Base-by-base conservation (phyloP, 2,888 invertebrate genomes). In the Synanthedon vespiformis region DNA sequence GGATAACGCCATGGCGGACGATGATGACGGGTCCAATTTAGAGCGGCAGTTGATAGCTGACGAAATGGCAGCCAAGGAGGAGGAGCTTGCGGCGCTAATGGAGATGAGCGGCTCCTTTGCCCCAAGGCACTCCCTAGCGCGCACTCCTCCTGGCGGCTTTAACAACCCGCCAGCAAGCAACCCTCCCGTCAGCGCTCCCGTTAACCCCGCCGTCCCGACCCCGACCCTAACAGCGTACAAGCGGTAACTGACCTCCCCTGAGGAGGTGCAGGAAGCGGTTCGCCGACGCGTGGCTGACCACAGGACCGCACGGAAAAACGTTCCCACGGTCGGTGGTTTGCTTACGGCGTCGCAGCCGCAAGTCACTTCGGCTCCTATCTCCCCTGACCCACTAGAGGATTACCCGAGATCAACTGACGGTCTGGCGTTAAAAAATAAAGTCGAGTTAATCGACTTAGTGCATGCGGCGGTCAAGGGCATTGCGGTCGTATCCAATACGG, bases 381-480 rank as follows among this genome's bases (percentile, higher is more conserved):
- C 3, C 3, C 52, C 14, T 13, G 18, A 6, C 4, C 44, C n/a
- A 0, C 16, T 1, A 4, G 47, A 4, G n/a, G 22, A 10, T 4
- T 10, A 8, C 22, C n/a, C 1, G 3, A 22, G 10, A 3, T 1
- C 18, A 10, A 1, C 8, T 8, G 4, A 1, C 48, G n/a, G 3
- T 3, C 48, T 5, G 3, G 53, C 10, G 2, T 3, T 10, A 3
- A 52, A 52, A 34, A 22, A 22, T 5, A 22, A 22, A 5, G 3
- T 22, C 1, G 18, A 11, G 5, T 53, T 57, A 0, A 4, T 56
- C 1, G 55, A 52, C 3, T 2, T 1, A 0, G 56, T 54, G 0
- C 54, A 57, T 40, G 2, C 0, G 1, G 54, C 55, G 2, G 40
- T 57, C 0, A 56, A 56, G 40, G 53, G 55, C 0, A 59, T 59